These are phyloP conservation scores for Adineta ricciae DNA, from an alignment of 2,888 invertebrate genomes.

Conservation along the genomic window DNA sequence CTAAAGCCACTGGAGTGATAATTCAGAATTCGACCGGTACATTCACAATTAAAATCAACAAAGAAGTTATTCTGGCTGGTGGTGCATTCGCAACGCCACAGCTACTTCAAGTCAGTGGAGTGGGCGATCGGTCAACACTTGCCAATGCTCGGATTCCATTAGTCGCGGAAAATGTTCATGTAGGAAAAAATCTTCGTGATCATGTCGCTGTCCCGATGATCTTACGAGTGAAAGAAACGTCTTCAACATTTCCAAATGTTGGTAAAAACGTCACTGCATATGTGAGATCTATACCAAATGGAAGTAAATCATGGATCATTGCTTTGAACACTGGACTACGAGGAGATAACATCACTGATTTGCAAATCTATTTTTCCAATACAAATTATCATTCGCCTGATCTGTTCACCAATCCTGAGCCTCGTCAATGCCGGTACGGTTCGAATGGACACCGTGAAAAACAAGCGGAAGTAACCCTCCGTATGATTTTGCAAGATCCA, in stretches of 20 bases:
- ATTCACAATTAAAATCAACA: neutral
- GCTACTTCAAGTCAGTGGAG: neutral
- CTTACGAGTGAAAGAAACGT: neutral
- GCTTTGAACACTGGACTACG: neutral
- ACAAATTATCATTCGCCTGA: neutral
- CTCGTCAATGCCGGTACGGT: neutral
- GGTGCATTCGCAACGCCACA: neutral
- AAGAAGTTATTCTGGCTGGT: neutral
- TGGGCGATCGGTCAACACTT: neutral
- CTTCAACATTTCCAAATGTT: neutral
- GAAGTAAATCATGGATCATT: neutral
- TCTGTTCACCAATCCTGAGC: neutral
- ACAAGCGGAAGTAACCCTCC: neutral
- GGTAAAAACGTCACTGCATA: neutral
- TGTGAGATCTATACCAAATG: neutral
- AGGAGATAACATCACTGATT: neutral
- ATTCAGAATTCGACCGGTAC: neutral
- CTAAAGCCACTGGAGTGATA: neutral
- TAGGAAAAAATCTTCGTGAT: neutral
- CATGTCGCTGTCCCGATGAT: neutral
- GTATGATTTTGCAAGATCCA: neutral
- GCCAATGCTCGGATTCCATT: neutral
- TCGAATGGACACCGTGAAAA: neutral
- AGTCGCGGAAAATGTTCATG: neutral
- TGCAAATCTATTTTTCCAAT: neutral